Evolutionary conservation across 64 coral and sea anemone genomes (phyloP), one percentile per base, ranked within the genome.

Genomic region (Porites australiensis): DNA sequence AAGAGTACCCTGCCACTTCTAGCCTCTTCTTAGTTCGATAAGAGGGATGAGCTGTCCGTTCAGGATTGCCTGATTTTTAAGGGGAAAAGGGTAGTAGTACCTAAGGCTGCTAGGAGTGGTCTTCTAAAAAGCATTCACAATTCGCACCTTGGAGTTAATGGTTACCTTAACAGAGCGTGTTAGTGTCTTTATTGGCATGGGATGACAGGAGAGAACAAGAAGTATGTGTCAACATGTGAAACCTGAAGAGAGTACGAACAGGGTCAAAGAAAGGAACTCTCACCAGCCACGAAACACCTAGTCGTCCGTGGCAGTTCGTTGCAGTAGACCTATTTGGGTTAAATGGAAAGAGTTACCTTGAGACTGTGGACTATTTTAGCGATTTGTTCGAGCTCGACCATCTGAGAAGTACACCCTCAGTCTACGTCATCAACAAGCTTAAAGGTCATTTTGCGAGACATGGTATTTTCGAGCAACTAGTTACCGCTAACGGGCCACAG

Each of bases 181-280:
- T 22, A 63, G 67, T 58, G 70, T 58, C 53, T 76, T n/a, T 88
- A 77, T 60, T n/a, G n/a, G n/a, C n/a, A n/a, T n/a, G n/a, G n/a
- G n/a, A n/a, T n/a, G n/a, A n/a, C n/a, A n/a, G n/a, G 58, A 55
- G 63, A 61, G 57, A 37, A 43, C 60, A 2, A 86, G 58, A 60
- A 60, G 5, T 13, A 60, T 13, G 58, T 60, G 58, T 60, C 58
- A 13, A 60, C 58, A 5, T 60, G n/a, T n/a, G n/a, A n/a, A n/a
- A n/a, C n/a, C n/a, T n/a, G n/a, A n/a, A n/a, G 62, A 64, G 62
- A 19, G 18, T 64, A 64, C 62, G 62, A 64, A 12, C 11, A 19
- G 3, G 11, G 62, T 14, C 62, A 64, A 64, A 15, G 4, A 13
- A 64, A 64, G 62, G 62, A 64, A 64, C 62, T 3, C 11, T 64